phyloP scores from a whole-genome alignment of 2,113 vertebrate species.

The Macrotus californicus region DNA sequence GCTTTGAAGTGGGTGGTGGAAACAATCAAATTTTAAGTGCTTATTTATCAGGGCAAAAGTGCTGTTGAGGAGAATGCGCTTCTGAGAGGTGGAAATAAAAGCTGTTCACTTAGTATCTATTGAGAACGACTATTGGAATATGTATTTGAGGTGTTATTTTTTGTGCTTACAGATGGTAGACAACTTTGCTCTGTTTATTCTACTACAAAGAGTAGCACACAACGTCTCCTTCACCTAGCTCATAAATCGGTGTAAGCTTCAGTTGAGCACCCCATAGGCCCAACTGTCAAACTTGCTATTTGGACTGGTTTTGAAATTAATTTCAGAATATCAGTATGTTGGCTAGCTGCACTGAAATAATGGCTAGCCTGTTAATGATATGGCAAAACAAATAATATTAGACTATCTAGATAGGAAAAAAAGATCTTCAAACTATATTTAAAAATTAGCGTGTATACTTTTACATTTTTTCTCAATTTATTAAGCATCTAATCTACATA shows the following conservation, averaged over 20 bases:
- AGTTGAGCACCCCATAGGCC: neutral
- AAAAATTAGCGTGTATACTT: neutral
- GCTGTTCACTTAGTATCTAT: neutral
- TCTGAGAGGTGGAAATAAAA: constrained; percentile 30
- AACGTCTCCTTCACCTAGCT: neutral
- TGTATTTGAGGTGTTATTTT: neutral
- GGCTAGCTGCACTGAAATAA: constrained; percentile 17
- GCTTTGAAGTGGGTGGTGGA: constrained; percentile 17
- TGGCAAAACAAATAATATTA: neutral
- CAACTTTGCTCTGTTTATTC: neutral
- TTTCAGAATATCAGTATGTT: neutral
- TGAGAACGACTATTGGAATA: neutral
- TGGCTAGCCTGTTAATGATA: neutral
- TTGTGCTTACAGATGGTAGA: neutral
- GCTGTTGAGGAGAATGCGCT: neutral
- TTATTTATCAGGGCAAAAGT: neutral
- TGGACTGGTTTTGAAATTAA: neutral
- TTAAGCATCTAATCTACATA: neutral
- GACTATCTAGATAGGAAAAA: neutral
- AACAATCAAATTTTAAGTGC: constrained; percentile 3
- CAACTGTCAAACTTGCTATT: neutral
- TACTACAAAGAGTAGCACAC: neutral
- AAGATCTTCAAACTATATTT: neutral
- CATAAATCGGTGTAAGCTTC: neutral
- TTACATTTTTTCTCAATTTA: neutral